Conservation (phyloP, 2,797 vertebrate genomes). For the Alca torda region DNA sequence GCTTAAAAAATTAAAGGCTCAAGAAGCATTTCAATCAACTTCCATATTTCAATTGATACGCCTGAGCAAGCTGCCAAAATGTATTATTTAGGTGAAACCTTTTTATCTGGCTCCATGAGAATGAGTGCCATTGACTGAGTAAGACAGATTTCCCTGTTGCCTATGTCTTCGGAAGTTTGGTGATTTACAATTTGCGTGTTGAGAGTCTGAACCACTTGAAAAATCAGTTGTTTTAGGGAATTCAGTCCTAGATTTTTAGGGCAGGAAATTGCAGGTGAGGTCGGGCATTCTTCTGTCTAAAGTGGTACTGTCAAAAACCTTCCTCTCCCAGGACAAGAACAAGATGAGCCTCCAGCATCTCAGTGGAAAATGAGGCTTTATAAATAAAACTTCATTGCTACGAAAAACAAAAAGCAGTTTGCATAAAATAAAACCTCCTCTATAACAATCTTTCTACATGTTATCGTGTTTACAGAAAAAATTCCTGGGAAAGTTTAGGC, state of each 20-base stretch:
- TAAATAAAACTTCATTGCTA: neutral
- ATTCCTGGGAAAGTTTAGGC: neutral
- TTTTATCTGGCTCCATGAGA: conserved; percentile 30
- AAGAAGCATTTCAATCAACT: conserved; percentile 30
- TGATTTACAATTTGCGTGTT: neutral
- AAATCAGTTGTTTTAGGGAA: neutral
- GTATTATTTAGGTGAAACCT: conserved; percentile 45
- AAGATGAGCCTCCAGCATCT: neutral
- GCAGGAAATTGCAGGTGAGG: neutral
- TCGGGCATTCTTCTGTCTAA: neutral
- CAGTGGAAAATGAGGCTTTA: neutral
- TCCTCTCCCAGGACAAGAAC: neutral
- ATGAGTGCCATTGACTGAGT: neutral
- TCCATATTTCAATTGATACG: conserved; percentile 37
- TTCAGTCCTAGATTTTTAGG: neutral
- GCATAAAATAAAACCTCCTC: neutral
- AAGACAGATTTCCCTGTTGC: neutral
- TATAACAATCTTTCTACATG: neutral
- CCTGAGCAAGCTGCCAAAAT: conserved; percentile 30
- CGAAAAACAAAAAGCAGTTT: conserved; percentile 13
- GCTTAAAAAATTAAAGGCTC: conserved; percentile 39
- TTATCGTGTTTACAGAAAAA: neutral
- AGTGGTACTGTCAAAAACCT: neutral
- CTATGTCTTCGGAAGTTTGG: neutral
- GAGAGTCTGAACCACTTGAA: neutral